Conservation (phyloP, 2,888 invertebrate genomes). For the Heliconius hortense region DNA sequence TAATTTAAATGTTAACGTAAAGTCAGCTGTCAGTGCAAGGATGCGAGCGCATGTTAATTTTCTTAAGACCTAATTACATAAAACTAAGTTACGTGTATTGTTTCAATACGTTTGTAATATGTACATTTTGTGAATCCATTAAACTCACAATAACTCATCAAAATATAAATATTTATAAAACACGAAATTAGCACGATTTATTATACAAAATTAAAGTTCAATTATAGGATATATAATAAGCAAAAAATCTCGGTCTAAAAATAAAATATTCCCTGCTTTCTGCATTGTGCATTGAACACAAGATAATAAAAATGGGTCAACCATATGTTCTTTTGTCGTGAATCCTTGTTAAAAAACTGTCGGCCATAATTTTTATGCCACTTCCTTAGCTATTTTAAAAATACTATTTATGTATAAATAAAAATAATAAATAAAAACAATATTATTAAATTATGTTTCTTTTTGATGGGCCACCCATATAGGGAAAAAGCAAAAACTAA, state of each 20-base stretch:
- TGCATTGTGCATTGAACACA: constrained; percentile 26
- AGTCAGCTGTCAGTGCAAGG: not conserved
- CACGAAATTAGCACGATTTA: not conserved
- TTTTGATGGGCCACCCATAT: not conserved
- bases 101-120: not conserved
- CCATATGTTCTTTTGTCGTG: constrained; percentile 26
- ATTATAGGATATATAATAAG: not conserved
- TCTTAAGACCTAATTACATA: not conserved
- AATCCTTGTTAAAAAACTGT: constrained; percentile 15
- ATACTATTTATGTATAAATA: not conserved
- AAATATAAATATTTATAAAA: too few species aligned
- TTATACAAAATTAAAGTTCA: not conserved
- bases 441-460: too few species aligned
- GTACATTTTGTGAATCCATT: too few species aligned
- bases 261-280: constrained; percentile 6
- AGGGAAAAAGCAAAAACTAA: not conserved
- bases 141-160: too few species aligned
- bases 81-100: not conserved
- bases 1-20: constrained; percentile 1
- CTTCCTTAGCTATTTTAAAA: not conserved
- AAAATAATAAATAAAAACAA: too few species aligned
- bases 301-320: constrained; percentile 24
- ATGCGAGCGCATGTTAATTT: constrained; percentile 3
- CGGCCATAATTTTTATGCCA: not conserved
- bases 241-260: constrained; percentile 1